A percentile compares a stretch with the other conserved stretches of the same genome.
Evolutionary conservation across 2,888 invertebrate species (phyloP).

Genomic region (Mythimna vitellina): DNA sequence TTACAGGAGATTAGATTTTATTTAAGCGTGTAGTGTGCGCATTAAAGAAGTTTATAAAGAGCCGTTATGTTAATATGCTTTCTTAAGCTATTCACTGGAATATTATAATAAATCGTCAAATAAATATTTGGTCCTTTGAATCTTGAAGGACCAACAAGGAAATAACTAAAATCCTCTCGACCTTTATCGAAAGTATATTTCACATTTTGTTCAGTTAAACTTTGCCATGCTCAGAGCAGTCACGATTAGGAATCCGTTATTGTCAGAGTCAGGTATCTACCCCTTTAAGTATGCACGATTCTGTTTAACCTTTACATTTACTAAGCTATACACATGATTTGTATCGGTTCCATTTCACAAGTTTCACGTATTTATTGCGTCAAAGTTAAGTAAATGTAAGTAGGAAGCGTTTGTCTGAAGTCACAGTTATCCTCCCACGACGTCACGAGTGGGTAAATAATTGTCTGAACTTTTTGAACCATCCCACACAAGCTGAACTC

Average conservation of each 20-base stretch:
- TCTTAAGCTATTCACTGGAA: not conserved
- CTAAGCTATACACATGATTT: slow-evolving; percentile 32
- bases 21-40: slow-evolving; percentile 16
- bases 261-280: slow-evolving; percentile 29
- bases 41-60: slow-evolving; percentile 2
- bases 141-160: not conserved
- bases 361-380: slow-evolving; percentile 30
- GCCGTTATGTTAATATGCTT: slow-evolving; percentile 9
- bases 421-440: slow-evolving; percentile 41
- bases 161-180: not conserved
- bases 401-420: slow-evolving; percentile 35
- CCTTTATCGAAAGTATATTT: not conserved
- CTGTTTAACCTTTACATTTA: slow-evolving; percentile 52
- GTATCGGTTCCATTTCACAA: slow-evolving; percentile 34
- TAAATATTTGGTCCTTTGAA: not conserved
- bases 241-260: slow-evolving; percentile 47
- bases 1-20: slow-evolving; percentile 29
- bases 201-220: slow-evolving; percentile 26
- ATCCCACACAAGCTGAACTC: slow-evolving; percentile 55
- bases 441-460: slow-evolving; percentile 53
- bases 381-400: slow-evolving; percentile 37
- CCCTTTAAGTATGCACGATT: slow-evolving; percentile 39
- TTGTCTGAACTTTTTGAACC: slow-evolving; percentile 48
- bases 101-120: too few species aligned
- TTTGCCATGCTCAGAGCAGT: slow-evolving; percentile 32